A percentile compares a stretch with the other conserved stretches of the same genome.
Conservation (phyloP, 2,797 vertebrate species). For the Danio choprae region DNA sequence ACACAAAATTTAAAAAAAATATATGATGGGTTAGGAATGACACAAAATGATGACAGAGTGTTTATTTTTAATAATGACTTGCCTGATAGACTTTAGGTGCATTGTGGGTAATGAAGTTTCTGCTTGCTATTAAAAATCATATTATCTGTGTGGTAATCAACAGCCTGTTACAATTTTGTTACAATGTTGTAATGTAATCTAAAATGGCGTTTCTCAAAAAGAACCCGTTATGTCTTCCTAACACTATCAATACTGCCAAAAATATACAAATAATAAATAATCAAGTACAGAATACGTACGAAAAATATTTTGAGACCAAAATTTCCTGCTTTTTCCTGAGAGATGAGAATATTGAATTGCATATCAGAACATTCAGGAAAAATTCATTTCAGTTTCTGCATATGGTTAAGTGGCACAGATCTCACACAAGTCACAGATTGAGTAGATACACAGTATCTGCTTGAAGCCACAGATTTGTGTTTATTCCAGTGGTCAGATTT, state of each 20-base stretch:
- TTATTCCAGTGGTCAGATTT: constrained; percentile 50
- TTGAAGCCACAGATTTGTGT: constrained; percentile 32
- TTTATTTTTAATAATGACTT: neutral
- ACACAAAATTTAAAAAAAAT: no score
- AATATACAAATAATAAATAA: constrained; percentile 61
- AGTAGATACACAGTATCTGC: constrained; percentile 25
- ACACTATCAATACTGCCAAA: constrained; percentile 51
- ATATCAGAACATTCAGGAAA: neutral
- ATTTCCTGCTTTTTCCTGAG: constrained; percentile 52
- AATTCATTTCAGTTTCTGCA: neutral
- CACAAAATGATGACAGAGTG: no score
- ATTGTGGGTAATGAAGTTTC: neutral
- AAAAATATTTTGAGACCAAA: neutral
- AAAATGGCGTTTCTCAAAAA: constrained; percentile 19
- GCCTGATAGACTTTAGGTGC: neutral
- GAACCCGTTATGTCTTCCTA: neutral
- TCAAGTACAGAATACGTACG: constrained; percentile 2
- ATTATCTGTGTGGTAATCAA: neutral
- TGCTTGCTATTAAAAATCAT: neutral
- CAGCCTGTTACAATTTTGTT: neutral
- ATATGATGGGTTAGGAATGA: no score
- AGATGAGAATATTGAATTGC: constrained; percentile 23
- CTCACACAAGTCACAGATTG: neutral
- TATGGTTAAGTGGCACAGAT: neutral
- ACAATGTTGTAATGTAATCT: neutral